Percentiles rank a stretch among this genome's conserved stretches.
phyloP scores from a whole-genome alignment of 2,797 vertebrate genomes.

The Myoxocephalus aenaeus region DNA sequence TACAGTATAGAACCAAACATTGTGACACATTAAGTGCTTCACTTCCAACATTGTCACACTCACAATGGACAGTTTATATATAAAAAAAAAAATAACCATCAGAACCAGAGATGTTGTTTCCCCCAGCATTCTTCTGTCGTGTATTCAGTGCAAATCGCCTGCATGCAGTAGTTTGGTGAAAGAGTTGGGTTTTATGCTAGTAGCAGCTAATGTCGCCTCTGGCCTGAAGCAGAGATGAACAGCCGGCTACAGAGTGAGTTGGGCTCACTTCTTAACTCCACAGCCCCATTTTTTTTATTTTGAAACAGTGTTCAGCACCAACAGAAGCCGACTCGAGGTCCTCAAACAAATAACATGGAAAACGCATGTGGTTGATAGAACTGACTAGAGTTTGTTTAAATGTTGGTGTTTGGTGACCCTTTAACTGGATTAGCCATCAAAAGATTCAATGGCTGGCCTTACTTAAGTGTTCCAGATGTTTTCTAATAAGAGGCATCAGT shows the following conservation, averaged over 20 bases:
- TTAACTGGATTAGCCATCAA: background rate
- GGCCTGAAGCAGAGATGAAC: background rate
- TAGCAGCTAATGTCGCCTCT: background rate
- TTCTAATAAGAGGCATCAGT: background rate
- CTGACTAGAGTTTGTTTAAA: background rate
- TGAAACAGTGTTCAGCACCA: background rate
- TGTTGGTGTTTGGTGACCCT: background rate
- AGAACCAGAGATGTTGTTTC: background rate
- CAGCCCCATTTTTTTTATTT: background rate
- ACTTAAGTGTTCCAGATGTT: background rate
- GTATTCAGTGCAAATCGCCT: background rate
- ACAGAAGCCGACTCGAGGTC: background rate
- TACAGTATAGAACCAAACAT: slow-evolving; percentile 6
- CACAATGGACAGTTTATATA: background rate
- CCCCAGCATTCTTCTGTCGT: background rate
- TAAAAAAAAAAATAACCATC: no score
- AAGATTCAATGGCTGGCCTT: background rate
- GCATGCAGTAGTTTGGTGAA: background rate
- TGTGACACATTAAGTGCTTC: background rate
- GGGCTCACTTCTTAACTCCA: background rate
- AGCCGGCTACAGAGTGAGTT: background rate
- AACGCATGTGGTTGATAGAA: background rate
- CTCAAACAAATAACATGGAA: background rate
- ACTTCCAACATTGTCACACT: background rate
- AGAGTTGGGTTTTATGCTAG: background rate